Conservation (phyloP, 2,113 vertebrate species). For the Hippoglossus stenolepis region DNA sequence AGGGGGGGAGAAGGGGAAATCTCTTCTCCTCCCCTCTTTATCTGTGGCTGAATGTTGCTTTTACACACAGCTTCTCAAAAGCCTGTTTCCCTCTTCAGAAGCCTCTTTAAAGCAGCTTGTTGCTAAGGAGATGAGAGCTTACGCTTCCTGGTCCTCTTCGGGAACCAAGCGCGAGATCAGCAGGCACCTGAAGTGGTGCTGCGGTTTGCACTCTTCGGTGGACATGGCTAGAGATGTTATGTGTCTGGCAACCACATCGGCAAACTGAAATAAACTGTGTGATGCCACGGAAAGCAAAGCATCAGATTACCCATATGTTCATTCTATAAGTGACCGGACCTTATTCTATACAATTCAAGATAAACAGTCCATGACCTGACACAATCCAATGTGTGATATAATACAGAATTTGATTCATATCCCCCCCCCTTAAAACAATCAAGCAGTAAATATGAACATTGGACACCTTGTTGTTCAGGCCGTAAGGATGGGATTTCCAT, state of each 20-base stretch:
- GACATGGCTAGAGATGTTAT: slow-evolving; percentile 2
- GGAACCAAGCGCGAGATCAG: slow-evolving; percentile 44
- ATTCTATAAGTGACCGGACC: neutral
- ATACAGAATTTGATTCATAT: no score
- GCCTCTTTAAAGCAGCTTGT: slow-evolving; percentile 62
- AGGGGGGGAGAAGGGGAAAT: slow-evolving; percentile 25
- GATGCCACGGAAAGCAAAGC: neutral
- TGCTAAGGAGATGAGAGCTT: slow-evolving; percentile 65
- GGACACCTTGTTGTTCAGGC: no score
- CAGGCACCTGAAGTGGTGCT: slow-evolving; percentile 44
- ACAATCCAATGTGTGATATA: no score
- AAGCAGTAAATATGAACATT: neutral
- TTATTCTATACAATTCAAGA: no score
- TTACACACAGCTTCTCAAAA: slow-evolving; percentile 55
- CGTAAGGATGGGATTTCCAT: no score
- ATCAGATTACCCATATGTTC: neutral
- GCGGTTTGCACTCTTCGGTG: neutral
- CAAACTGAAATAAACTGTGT: neutral
- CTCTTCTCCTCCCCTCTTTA: slow-evolving; percentile 46
- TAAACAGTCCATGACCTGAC: no score
- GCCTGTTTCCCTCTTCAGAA: slow-evolving; percentile 43
- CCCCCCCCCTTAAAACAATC: no score
- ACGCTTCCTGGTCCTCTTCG: slow-evolving; percentile 43
- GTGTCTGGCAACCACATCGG: slow-evolving; percentile 1
- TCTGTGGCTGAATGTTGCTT: slow-evolving; percentile 50